Conservation (phyloP, 64 coral and sea anemone genomes). For the Actinia equina region DNA sequence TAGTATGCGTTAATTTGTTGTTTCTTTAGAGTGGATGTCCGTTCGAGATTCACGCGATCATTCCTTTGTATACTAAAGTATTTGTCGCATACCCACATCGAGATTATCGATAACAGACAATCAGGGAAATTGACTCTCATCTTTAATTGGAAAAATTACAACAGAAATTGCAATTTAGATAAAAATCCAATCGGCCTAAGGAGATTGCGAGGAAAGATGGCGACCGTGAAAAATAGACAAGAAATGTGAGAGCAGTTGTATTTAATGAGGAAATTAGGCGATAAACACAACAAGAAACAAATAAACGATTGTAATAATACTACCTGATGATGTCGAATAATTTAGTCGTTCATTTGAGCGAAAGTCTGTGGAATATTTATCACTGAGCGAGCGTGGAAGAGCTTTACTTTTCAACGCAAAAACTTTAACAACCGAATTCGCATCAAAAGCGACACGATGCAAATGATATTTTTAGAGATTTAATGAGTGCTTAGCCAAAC, state of each 20-base stretch:
- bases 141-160: background rate
- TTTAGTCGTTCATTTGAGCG: too few species aligned
- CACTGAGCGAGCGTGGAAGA: too few species aligned
- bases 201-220: slow-evolving; percentile 4
- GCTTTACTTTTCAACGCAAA: too few species aligned
- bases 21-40: background rate
- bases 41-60: background rate
- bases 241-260: background rate
- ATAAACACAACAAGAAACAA: background rate
- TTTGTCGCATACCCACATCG: background rate
- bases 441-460: too few species aligned
- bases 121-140: background rate
- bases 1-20: background rate
- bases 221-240: background rate
- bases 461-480: too few species aligned
- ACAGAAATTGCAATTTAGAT: background rate
- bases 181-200: background rate
- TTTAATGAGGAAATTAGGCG: background rate
- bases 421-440: too few species aligned
- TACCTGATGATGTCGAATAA: too few species aligned
- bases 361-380: too few species aligned
- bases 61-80: background rate
- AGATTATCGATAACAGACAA: background rate
- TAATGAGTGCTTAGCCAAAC: too few species aligned
- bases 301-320: background rate